These are phyloP conservation scores for Strigamia maritima DNA, from an alignment of 2,888 invertebrate genomes.

Conservation along the genomic window DNA sequence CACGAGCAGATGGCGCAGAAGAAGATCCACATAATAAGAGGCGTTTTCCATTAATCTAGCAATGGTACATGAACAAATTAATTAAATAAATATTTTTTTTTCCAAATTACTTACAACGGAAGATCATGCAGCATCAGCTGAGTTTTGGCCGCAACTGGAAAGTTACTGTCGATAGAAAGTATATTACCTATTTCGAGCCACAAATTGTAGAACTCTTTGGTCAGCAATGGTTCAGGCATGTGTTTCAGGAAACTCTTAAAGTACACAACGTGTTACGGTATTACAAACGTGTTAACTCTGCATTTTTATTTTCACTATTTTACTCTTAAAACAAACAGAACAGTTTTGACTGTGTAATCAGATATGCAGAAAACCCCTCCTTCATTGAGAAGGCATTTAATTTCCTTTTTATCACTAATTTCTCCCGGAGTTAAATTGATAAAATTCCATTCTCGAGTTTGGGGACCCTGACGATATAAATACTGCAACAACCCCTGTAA, in stretches of 20 bases:
- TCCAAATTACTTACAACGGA: neutral
- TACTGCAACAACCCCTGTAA: neutral
- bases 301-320: neutral
- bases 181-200: conserved; percentile 20
- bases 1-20: neutral
- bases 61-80: neutral
- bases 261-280: neutral
- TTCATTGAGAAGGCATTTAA: neutral
- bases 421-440: neutral
- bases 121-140: neutral
- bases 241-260: conserved; percentile 20
- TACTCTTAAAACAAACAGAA: conserved; percentile 9
- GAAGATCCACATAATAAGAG: conserved; percentile 9
- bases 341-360: neutral
- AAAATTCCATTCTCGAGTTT: neutral
- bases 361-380: conserved; percentile 18
- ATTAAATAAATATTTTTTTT: neutral
- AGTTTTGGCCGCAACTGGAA: neutral
- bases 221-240: neutral
- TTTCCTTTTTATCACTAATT: neutral
- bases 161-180: neutral
- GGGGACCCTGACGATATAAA: neutral
- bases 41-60: neutral
- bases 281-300: neutral
- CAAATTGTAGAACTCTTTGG: neutral